These are phyloP conservation scores for Emys orbicularis DNA, from an alignment of 2,797 vertebrate species.

Conservation along the genomic window DNA sequence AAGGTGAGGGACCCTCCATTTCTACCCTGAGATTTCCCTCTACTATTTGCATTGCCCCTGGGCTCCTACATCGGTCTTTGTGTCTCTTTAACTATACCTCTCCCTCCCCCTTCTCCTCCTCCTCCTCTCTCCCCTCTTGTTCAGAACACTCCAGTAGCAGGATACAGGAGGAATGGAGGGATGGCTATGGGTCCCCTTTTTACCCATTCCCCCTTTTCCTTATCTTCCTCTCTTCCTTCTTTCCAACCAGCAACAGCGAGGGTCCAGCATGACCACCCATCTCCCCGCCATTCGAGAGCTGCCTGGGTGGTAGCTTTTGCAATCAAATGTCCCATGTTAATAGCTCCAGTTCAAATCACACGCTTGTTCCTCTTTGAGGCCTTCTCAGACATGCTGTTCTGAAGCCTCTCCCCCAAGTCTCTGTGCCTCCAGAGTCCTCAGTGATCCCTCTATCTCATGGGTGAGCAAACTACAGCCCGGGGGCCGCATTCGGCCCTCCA, in stretches of 20 bases:
- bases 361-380: neutral
- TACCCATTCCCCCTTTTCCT: neutral
- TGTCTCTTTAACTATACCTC: neutral
- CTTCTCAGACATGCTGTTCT: neutral
- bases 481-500: too few relatives aligned
- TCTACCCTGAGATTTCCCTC: neutral
- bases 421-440: neutral
- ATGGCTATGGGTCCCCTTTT: neutral
- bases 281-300: neutral
- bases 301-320: neutral
- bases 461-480: too few relatives aligned
- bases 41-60: neutral
- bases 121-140: neutral
- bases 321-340: neutral
- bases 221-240: neutral
- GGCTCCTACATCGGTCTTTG: neutral
- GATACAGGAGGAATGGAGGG: neutral
- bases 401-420: neutral
- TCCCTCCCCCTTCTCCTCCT: neutral
- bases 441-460: neutral
- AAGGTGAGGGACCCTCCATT: slow-evolving; percentile 69
- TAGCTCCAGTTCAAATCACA: neutral
- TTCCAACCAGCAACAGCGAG: neutral
- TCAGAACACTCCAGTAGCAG: neutral
- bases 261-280: neutral